Evolutionary conservation across 2,797 vertebrate species (phyloP), one percentile per base, ranked within the genome.

Genomic region (Tokudaia muenninki): DNA sequence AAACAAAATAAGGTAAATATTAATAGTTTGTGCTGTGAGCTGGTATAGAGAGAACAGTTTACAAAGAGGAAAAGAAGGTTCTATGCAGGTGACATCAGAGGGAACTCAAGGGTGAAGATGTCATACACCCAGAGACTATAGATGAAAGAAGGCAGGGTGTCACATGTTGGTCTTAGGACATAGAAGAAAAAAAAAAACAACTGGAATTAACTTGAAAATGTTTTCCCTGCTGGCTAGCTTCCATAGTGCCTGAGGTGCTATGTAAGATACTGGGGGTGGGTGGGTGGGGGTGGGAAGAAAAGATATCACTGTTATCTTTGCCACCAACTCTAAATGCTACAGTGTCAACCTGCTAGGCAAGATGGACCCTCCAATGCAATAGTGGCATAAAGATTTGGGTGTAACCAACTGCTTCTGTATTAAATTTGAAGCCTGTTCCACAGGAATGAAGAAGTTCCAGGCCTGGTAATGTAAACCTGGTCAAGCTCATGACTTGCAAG

Each of bases 21-120:
- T 94, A 89, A 77, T 77, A 79, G 94, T n/a, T 84, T 90, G 67
- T 10, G 17, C 61, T 41, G n/a, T 67, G 88, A 63, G 8, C 4
- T n/a, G 47, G 31, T 55, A 17, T 83, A 83, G 57, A 91, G 57
- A 65, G 67, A 67, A 75, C 11, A 44, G 29, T 90, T 89, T 19
- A 41, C 24, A 75, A n/a, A 22, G 88, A 92, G 70, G 57, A 94
- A 94, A 59, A 41, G 34, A 55, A 22, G 67, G 86, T 75, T 92
- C 78, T 6, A 26, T 4, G 78, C 92, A 74, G 77, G 59, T 21
- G 29, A 79, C 77, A 86, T 31, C 29, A 52, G 70, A 44, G 67
- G 70, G 83, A 34, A 65, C 79, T 50, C 34, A 52, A 81, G 37
- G 57, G 87, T 61, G 90, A 92, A 57, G 72, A 22, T 22, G 10